Conservation (phyloP, 1,140 invertebrate genomes). For the Trissolcus basalis region DNA sequence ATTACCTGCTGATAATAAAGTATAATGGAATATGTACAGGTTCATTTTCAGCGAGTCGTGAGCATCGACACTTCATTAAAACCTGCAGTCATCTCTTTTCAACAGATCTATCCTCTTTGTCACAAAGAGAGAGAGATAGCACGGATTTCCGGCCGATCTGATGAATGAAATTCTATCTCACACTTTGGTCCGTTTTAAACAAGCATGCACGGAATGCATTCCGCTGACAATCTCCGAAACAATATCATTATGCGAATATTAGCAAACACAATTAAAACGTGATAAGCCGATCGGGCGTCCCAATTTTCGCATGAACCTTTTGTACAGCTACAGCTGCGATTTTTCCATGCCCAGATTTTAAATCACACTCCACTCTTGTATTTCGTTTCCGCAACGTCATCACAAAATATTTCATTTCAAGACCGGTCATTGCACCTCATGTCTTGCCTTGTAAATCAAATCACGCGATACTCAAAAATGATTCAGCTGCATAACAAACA, state of each 20-base stretch:
- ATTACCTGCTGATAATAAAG: slow-evolving; percentile 32
- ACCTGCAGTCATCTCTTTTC: slow-evolving; percentile 35
- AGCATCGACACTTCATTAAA: slow-evolving; percentile 55
- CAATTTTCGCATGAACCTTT: slow-evolving; percentile 1
- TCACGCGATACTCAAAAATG: no score
- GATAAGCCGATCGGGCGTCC: slow-evolving; percentile 6
- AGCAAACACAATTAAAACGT: slow-evolving; percentile 20
- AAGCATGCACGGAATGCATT: slow-evolving; percentile 26
- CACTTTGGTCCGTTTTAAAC: slow-evolving; percentile 37
- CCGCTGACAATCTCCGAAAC: slow-evolving; percentile 16
- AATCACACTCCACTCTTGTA: not conserved
- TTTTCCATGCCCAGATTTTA: not conserved
- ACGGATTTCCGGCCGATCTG: slow-evolving; percentile 41
- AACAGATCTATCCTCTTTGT: slow-evolving; percentile 41
- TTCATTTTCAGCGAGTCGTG: slow-evolving; percentile 41
- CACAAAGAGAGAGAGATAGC: slow-evolving; percentile 38
- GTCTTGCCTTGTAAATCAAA: no score
- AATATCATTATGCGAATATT: slow-evolving; percentile 37
- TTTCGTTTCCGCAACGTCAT: no score
- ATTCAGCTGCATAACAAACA: no score
- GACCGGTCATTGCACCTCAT: no score
- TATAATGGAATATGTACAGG: slow-evolving; percentile 45
- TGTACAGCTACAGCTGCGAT: not conserved
- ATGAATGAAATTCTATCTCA: slow-evolving; percentile 51
- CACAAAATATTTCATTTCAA: no score